Conservation (phyloP, 2,797 vertebrate species). For the Tragopan temminckii region DNA sequence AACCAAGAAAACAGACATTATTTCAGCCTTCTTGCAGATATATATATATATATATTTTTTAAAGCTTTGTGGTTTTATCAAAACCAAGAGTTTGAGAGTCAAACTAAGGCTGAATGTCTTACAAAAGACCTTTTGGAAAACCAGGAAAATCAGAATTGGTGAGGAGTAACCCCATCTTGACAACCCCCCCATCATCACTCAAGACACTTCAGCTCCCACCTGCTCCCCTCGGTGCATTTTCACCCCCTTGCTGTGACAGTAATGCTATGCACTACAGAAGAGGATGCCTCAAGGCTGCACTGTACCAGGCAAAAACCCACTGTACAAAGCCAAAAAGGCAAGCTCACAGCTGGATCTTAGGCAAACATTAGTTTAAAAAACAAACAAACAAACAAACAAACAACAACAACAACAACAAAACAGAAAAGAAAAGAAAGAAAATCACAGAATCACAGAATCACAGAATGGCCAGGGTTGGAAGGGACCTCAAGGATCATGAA, state of each 20-base stretch:
- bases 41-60: no score
- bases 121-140: background rate
- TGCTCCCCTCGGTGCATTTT: background rate
- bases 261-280: accelerated
- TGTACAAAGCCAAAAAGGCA: background rate
- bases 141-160: background rate
- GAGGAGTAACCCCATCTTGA: background rate
- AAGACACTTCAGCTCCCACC: background rate
- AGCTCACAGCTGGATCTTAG: background rate
- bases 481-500: no score
- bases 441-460: no score
- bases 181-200: background rate
- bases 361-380: conserved; percentile 26
- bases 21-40: background rate
- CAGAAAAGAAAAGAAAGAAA: background rate
- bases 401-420: background rate
- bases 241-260: background rate
- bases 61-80: background rate
- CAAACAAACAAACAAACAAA: no score
- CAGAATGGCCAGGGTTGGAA: no score
- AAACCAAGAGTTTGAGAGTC: background rate
- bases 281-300: background rate
- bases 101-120: background rate
- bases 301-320: background rate
- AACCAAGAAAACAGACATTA: background rate